Evolutionary conservation across 37 sponge, comb jelly and placozoan species (phyloP).

Genomic region (Halisarca cf. caerulea): DNA sequence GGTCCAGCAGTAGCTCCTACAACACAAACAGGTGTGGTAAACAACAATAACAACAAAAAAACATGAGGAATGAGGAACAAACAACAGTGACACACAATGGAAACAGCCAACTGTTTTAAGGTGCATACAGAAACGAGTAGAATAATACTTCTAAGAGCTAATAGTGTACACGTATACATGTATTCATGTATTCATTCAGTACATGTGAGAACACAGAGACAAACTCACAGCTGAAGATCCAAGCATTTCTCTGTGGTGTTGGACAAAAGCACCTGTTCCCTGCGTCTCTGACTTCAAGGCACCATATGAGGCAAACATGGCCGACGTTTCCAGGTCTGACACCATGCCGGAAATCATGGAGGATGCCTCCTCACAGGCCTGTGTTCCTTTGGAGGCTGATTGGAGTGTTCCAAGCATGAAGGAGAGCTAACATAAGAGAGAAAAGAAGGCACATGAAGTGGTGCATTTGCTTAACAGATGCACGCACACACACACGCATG

Average conservation of each 20-base stretch:
- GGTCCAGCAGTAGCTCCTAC: not conserved
- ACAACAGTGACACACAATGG: too few species aligned
- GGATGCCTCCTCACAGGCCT: constrained; percentile 54
- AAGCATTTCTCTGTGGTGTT: not conserved
- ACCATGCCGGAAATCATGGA: constrained; percentile 40
- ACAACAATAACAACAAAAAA: too few species aligned
- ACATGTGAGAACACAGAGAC: too few species aligned
- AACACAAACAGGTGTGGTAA: not conserved
- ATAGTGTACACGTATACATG: too few species aligned
- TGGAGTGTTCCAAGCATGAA: constrained; percentile 29
- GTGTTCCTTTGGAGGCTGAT: constrained; percentile 49
- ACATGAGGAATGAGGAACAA: too few species aligned
- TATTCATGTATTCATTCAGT: too few species aligned
- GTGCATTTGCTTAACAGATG: not conserved
- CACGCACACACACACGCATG: not conserved
- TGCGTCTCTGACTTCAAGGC: constrained; percentile 30
- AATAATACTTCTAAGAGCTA: too few species aligned
- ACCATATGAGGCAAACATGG: constrained; percentile 63
- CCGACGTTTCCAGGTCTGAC: constrained; percentile 65
- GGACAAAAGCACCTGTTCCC: constrained; percentile 17
- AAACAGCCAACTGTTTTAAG: too few species aligned
- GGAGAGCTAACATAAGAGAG: constrained; percentile 18
- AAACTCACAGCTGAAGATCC: not conserved
- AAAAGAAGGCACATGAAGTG: not conserved
- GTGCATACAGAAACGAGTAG: too few species aligned